These are phyloP conservation scores for Carduelis carduelis DNA, from an alignment of 2,797 vertebrate species.

Conservation along the genomic window DNA sequence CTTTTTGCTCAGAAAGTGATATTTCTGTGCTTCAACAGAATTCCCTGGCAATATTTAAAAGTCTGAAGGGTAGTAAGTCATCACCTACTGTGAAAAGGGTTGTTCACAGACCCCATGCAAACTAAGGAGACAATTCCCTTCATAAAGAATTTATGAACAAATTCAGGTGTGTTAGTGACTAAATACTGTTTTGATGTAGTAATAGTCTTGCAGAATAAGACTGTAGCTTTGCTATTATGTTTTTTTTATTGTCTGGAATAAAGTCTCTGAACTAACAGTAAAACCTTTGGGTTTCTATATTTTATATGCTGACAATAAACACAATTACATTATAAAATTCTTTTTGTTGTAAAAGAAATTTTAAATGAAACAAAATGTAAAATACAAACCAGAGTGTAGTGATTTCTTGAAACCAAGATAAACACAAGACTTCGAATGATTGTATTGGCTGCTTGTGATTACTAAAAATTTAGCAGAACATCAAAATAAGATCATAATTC, in stretches of 20 bases:
- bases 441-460: not conserved
- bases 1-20: not conserved
- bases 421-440: not conserved
- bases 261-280: not conserved
- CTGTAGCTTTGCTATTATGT: not conserved
- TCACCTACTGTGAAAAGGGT: not conserved
- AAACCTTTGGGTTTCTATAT: not conserved
- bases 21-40: not conserved
- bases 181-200: not conserved
- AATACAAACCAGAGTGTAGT: not conserved
- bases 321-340: not conserved
- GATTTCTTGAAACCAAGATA: not conserved
- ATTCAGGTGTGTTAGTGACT: not conserved
- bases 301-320: not conserved
- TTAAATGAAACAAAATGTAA: not conserved
- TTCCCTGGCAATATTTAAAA: not conserved
- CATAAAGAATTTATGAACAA: not conserved
- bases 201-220: not conserved
- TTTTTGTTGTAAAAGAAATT: not conserved
- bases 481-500: constrained; percentile 14
- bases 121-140: not conserved
- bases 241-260: not conserved
- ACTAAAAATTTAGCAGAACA: not conserved
- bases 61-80: not conserved
- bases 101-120: not conserved